Base-by-base conservation (phyloP, 2,888 invertebrate species). In the Apodemia duryi region DNA sequence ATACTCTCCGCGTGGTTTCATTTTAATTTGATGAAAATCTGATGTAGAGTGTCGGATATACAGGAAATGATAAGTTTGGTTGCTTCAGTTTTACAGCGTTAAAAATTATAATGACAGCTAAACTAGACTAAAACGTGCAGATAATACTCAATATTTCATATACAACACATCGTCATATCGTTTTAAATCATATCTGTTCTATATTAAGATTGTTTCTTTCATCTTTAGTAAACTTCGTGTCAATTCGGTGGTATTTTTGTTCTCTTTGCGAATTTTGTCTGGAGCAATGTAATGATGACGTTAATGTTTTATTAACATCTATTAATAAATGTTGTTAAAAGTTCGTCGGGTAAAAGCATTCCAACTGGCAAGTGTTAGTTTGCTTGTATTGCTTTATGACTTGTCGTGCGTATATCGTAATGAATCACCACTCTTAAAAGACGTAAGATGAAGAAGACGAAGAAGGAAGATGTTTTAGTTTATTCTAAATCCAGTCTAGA, bases 211-310 rank as follows among this genome's bases (percentile, higher is more conserved):
- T 35, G 13, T n/a, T 49, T 49, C 49, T 57, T 32, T 57, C 13
- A 35, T 32, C 13, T 35, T 57, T 13, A 65, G 61, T 61, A 61
- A 61, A 60, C 60, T 64, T 61, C 61, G 61, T 61, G 65, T 61
- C 61, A 41, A 38, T 13, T 65, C 41, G 32, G 65, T 65, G 64
- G 61, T 65, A 61, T 65, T 65, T 65, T 61, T 65, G 43, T 61
- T 61, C 61, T 61, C 46, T 60, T 64, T 61, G 61, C 51, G 61
- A 61, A 64, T 65, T 61, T 61, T 38, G 61, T 61, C 61, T 62
- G 61, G 61, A 61, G 61, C 35, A 28, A 49, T 46, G 54, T 49
- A 38, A 61, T 38, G 21, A 46, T 65, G 61, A 61, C 64, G 64
- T 35, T 61, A 21, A 21, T 60, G 61, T 60, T 35, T 61, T 28